A percentile compares a stretch with the other conserved stretches of the same genome.
phyloP scores from a whole-genome alignment of 2,888 invertebrate genomes.

The Pristionchus japonicus region DNA sequence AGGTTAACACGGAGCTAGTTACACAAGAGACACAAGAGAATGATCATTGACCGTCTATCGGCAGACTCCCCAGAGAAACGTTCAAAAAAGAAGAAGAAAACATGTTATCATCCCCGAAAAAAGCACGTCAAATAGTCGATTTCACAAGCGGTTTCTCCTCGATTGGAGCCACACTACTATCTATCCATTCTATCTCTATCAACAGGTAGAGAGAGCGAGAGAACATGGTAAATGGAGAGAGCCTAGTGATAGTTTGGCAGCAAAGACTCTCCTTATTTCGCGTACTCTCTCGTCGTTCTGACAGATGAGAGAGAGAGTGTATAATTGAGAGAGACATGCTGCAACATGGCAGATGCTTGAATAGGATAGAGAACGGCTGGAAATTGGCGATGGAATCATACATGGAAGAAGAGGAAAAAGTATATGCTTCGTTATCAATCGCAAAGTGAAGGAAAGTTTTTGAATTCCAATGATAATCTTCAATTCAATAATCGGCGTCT shows the following conservation, averaged over 20 bases:
- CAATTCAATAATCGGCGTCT: too few relatives aligned
- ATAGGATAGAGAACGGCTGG: conserved; percentile 7
- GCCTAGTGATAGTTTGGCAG: too few relatives aligned
- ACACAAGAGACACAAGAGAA: not conserved
- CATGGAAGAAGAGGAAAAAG: not conserved
- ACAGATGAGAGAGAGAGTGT: not conserved
- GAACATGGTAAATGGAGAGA: not conserved
- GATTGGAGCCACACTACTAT: not conserved
- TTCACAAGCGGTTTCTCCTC: not conserved
- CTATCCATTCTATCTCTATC: too few relatives aligned
- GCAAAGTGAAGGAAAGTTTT: too few relatives aligned
- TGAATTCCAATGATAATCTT: too few relatives aligned
- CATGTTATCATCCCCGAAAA: not conserved
- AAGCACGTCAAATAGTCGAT: not conserved
- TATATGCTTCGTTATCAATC: not conserved
- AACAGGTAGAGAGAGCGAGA: too few relatives aligned
- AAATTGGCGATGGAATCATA: conserved; percentile 10
- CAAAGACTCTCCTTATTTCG: not conserved
- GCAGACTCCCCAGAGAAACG: not conserved
- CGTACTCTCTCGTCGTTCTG: not conserved
- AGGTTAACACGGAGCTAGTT: not conserved
- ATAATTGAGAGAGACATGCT: not conserved
- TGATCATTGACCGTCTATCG: not conserved
- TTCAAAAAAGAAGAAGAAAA: not conserved
- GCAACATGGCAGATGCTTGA: conserved; percentile 8